Evolutionary conservation across 2,888 invertebrate genomes (phyloP), one percentile per base, ranked within the genome.

Genomic region (Eudemis profundana): DNA sequence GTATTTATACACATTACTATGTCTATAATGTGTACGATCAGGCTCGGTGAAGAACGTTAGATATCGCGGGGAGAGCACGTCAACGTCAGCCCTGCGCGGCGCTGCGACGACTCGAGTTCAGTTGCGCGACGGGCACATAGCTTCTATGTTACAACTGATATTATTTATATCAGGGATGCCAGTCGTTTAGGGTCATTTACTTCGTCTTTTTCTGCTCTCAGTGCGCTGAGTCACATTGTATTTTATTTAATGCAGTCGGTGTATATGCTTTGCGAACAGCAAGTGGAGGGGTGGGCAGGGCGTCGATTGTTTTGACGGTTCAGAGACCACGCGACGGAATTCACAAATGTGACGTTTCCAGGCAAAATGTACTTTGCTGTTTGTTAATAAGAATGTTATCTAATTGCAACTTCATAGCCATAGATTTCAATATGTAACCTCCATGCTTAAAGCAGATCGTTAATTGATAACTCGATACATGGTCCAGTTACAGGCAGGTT

Each of bases 101-200:
- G 42, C n/a, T 17, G 27, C 44, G 12, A 19, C 42, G 44, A 33
- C 36, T 54, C 38, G 38, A 65, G 67, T 71, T 68, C 66, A 70
- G 73, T 69, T 66, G 67, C 72, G 69, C 61, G 64, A 53, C 73
- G 60, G 61, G 62, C 71, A 71, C 73, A 75, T 73, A 74, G 74
- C 69, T 71, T 69, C 72, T 77, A 76, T 79, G 73, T 78, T 79
- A 81, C 81, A 81, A 79, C 76, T 80, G 80, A 82, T 84, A 86
- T 86, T 86, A 89, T 87, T 87, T 86, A 86, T 87, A 85, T 83
- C 86, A 81, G 77, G 73, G 83, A 82, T 83, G 81, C 81, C 83
- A 82, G 82, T 80, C 81, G 82, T 85, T 85, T 84, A 85, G 86
- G 86, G 85, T 86, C 84, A 85, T 87, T 87, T 87, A 83, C 82